phyloP scores from a whole-genome alignment of 2,113 vertebrate genomes.

The Gulo gulo region DNA sequence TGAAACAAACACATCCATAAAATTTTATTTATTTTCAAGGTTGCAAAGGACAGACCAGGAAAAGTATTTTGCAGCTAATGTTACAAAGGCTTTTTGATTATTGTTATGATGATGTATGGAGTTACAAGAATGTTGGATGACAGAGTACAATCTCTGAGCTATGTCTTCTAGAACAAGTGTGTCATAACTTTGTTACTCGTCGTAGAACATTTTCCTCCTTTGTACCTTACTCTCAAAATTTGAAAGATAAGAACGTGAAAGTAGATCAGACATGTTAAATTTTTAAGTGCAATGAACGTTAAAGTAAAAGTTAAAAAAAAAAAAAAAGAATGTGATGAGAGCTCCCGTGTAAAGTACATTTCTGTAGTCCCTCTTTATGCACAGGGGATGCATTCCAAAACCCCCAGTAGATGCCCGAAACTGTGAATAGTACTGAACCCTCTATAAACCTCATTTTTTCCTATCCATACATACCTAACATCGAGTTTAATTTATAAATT shows the following conservation, averaged over 20 bases:
- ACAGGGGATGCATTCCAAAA: not conserved
- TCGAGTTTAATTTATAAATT: not conserved
- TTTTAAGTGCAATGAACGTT: not conserved
- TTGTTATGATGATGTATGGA: not conserved
- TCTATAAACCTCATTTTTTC: not conserved
- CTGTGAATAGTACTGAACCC: not conserved
- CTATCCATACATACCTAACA: not conserved
- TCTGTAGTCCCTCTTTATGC: not conserved
- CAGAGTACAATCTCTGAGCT: not conserved
- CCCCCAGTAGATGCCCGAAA: not conserved
- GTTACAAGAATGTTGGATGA: not conserved
- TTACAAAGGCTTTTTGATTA: not conserved
- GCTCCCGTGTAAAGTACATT: not conserved
- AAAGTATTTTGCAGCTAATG: not conserved
- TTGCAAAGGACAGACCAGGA: not conserved
- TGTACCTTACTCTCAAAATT: not conserved
- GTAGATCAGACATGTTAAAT: not conserved
- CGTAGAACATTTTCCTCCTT: not conserved
- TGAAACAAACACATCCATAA: not conserved
- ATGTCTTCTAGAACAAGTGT: not conserved
- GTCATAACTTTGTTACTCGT: not conserved
- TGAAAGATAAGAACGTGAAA: not conserved
- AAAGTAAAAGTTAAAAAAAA: not conserved
- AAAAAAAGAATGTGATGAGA: not conserved
- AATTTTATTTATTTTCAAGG: not conserved